Percentiles rank a stretch among this genome's conserved stretches.
phyloP scores from a whole-genome alignment of 2,888 invertebrate species.

The Brachypalpus laphriformis region DNA sequence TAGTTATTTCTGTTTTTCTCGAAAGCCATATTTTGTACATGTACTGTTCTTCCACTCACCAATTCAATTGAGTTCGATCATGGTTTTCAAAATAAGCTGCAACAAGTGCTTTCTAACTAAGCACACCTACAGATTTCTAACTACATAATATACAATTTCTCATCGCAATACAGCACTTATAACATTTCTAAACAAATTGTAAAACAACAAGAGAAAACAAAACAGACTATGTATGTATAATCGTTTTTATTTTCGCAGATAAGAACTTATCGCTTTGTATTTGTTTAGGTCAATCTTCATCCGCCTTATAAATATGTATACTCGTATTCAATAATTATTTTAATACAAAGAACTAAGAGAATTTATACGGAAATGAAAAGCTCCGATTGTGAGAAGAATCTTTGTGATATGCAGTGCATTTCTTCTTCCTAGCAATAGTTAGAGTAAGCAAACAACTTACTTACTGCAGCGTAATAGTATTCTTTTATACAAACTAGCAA shows the following conservation, averaged over 20 bases:
- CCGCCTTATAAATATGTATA: background rate
- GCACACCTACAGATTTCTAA: no score
- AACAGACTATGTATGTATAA: background rate
- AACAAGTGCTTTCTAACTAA: no score
- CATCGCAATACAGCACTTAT: background rate
- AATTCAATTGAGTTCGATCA: no score
- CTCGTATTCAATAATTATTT: no score
- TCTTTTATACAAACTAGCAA: background rate
- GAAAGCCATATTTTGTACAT: no score
- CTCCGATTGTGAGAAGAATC: no score
- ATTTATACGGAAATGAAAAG: background rate
- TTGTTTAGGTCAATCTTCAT: conserved; percentile 13
- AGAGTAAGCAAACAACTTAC: background rate
- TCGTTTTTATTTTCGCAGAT: background rate
- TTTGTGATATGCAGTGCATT: no score
- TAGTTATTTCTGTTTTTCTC: no score
- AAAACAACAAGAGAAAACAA: conserved; percentile 8
- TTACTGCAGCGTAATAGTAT: background rate
- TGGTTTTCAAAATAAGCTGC: no score
- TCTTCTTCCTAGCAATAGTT: background rate
- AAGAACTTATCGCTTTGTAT: conserved; percentile 16
- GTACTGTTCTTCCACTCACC: no score
- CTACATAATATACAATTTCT: no score
- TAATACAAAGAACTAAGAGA: background rate
- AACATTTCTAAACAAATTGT: background rate